These are phyloP conservation scores for Catocala sponsa DNA, from an alignment of 2,888 invertebrate genomes.

Conservation along the genomic window DNA sequence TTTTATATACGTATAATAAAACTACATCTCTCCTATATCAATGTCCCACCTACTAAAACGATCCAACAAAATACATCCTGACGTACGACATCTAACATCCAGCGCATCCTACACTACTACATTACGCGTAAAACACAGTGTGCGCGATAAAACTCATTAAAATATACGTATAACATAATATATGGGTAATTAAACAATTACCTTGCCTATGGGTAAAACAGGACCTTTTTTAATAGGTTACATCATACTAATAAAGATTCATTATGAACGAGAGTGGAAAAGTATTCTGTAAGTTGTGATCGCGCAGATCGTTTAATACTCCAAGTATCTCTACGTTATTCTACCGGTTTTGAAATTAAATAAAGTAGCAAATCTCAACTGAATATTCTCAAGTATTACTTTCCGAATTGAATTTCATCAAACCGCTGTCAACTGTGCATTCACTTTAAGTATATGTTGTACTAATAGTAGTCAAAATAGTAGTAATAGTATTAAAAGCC, in stretches of 20 bases:
- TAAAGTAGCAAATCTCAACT: too few relatives aligned
- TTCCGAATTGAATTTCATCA: too few relatives aligned
- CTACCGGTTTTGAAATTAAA: too few relatives aligned
- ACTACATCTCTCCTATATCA: slow-evolving; percentile 21
- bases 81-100: slow-evolving; percentile 4
- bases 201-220: slow-evolving; percentile 4
- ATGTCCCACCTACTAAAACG: slow-evolving; percentile 10
- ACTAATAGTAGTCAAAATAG: too few relatives aligned
- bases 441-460: too few relatives aligned
- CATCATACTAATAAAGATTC: not conserved
- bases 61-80: slow-evolving; percentile 6
- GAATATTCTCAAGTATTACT: too few relatives aligned
- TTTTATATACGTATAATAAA: too few relatives aligned
- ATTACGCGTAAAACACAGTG: slow-evolving; percentile 67
- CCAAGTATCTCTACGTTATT: too few relatives aligned
- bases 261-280: not conserved
- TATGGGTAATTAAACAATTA: slow-evolving; percentile 42
- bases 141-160: slow-evolving; percentile 56
- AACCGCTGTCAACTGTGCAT: too few relatives aligned
- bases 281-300: too few relatives aligned
- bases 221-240: slow-evolving; percentile 3
- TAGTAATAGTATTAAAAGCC: too few relatives aligned
- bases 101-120: slow-evolving; percentile 48
- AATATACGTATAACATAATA: slow-evolving; percentile 49
- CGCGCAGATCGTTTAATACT: too few relatives aligned